Evolutionary conservation across 2,113 vertebrate species (phyloP), one percentile per base, ranked within the genome.

Genomic region (Hypomesus transpacificus): DNA sequence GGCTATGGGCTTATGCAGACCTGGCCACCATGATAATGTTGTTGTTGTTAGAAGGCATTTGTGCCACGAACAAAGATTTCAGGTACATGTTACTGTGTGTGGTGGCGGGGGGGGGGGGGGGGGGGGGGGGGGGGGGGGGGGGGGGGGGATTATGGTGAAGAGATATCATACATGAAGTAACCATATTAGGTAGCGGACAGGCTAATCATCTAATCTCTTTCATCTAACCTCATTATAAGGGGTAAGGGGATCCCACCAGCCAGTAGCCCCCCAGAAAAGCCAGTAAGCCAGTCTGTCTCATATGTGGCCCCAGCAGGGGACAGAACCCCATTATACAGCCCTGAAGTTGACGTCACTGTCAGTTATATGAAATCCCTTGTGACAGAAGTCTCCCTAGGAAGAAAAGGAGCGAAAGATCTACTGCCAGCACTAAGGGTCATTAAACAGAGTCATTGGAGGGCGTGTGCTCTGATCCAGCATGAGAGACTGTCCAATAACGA

Each of bases 251-350:
- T 53, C 26, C 13, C 54, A 39, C 46, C 72, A 31, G 50, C 46
- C 61, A 14, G 66, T 57, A 5, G 2, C 39, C 17, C 18, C 18
- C 17, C 24, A 21, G 65, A 63, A 17, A 59, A 20, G 14, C n/a
- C 68, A 57, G 2, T 63, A 79, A 54, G 26, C 31, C 50, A 31
- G 46, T 1, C 2, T 66, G 63, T 66, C 13, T 75, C 54, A 66
- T 61, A 81, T 72, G 72, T 51, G 60, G 18, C 31, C 66, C 58
- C 79, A 77, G 75, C 54, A 77, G 66, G 51, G 50, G 66, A 13
- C 53, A 67, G 58, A 56, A 74, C 46, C 61, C 62, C 52, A 75
- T 75, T 70, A 75, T 18, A 46, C 24, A 59, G 46, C 34, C n/a
- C 69, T 64, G 70, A 66, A 22, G 64, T 46, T 6, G 52, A 51